A percentile compares a stretch with the other conserved stretches of the same genome.
phyloP scores from a whole-genome alignment of 2,888 invertebrate genomes.

The Anoplius nigerrimus region DNA sequence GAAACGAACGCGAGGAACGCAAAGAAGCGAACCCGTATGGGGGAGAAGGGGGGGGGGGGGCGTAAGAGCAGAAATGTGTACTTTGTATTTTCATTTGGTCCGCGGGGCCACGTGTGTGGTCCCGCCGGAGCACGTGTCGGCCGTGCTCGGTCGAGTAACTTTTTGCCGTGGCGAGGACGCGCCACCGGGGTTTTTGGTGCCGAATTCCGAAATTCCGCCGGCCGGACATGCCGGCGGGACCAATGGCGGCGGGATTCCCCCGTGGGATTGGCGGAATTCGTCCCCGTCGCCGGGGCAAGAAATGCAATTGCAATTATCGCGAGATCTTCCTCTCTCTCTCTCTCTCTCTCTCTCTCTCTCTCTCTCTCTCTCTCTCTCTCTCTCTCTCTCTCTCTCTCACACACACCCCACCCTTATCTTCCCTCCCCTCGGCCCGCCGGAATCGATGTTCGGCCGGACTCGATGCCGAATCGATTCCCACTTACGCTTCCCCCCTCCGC shows the following conservation, averaged over 20 bases:
- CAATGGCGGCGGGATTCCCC: conserved; percentile 17
- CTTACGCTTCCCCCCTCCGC: no score
- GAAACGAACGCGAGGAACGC: neutral
- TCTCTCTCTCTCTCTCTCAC: conserved; percentile 25
- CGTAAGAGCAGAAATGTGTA: neutral
- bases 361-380: conserved; percentile 16
- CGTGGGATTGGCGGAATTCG: conserved; percentile 40
- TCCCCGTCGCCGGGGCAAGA: conserved; percentile 33
- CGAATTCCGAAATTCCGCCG: conserved; percentile 57
- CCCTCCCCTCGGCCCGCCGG: conserved; percentile 32
- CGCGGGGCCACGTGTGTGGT: conserved; percentile 57
- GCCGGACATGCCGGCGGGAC: conserved; percentile 12
- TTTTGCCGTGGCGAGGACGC: conserved; percentile 47
- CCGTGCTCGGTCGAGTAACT: conserved; percentile 29
- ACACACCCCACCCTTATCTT: conserved; percentile 33
- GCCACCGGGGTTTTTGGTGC: conserved; percentile 53
- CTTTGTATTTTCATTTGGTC: conserved; percentile 20
- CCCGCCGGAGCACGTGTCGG: conserved; percentile 49
- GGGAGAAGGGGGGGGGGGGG: neutral
- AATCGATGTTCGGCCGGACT: no score
- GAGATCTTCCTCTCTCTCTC: neutral
- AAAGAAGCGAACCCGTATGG: neutral
- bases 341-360: conserved; percentile 18
- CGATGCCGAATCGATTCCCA: no score
- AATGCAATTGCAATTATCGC: conserved; percentile 35